Conservation (phyloP, 2,888 invertebrate species). For the Hirtodrosophila cameraria region DNA sequence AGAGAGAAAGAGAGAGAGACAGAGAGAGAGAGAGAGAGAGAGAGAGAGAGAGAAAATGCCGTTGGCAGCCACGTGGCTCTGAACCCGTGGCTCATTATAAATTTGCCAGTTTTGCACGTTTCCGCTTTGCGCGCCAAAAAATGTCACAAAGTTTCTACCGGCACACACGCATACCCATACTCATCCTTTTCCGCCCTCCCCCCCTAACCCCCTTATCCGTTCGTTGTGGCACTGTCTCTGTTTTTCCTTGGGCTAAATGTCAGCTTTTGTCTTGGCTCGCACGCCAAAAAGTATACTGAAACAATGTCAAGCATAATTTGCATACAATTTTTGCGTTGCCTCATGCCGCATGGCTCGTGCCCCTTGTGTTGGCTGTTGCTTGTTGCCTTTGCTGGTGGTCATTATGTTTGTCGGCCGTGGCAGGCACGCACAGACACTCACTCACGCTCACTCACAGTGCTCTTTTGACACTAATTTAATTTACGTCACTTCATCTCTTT, state of each 20-base stretch:
- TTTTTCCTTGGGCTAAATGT: conserved; percentile 76
- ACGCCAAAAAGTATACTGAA: conserved; percentile 77
- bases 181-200: neutral
- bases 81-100: conserved; percentile 75
- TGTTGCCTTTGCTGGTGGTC: conserved; percentile 62
- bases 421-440: conserved; percentile 70
- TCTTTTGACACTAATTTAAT: conserved; percentile 77
- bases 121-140: conserved; percentile 71
- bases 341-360: neutral
- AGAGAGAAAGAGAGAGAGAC: no score
- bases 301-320: conserved; percentile 79
- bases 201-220: neutral
- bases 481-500: conserved; percentile 56
- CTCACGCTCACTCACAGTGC: conserved; percentile 56
- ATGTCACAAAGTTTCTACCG: conserved; percentile 72
- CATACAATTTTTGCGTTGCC: conserved; percentile 66
- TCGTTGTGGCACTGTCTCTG: conserved; percentile 37
- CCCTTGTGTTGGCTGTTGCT: conserved; percentile 12
- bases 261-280: conserved; percentile 77
- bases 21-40: no score
- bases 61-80: conserved; percentile 57
- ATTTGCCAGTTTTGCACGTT: conserved; percentile 79
- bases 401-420: conserved; percentile 73
- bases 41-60: no score
- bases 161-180: conserved; percentile 17